Evolutionary conservation across 2,113 vertebrate genomes (phyloP).

Genomic region (Isurus oxyrinchus): DNA sequence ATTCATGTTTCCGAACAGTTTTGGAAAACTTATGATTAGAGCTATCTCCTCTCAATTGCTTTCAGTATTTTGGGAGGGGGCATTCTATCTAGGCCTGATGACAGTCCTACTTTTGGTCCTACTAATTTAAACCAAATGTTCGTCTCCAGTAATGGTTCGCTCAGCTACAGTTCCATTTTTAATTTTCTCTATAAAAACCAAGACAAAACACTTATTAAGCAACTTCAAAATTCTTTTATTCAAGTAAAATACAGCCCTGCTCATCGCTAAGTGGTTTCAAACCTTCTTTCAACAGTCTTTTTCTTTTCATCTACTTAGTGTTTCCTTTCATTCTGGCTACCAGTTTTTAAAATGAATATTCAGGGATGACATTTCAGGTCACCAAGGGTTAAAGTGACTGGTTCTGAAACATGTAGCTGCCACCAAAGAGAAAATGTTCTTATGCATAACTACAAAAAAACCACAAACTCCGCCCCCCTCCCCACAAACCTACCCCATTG

Average conservation of each 20-base stretch:
- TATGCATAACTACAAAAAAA: background rate
- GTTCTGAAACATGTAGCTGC: background rate
- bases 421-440: background rate
- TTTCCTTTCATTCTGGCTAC: background rate
- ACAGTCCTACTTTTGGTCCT: background rate
- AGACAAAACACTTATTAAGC: background rate
- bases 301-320: background rate
- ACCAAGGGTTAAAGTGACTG: background rate
- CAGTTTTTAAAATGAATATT: background rate
- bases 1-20: background rate
- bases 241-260: background rate
- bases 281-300: background rate
- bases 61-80: background rate
- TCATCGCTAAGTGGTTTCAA: background rate
- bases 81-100: background rate
- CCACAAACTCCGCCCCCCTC: background rate
- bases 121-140: background rate
- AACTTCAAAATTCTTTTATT: background rate
- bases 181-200: background rate
- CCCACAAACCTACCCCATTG: background rate
- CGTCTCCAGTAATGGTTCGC: background rate
- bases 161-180: background rate
- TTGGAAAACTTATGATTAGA: background rate
- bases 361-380: background rate
- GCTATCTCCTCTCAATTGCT: background rate